These are phyloP conservation scores for Laticauda laticaudata DNA, from an alignment of 2,113 vertebrate genomes.

Conservation along the genomic window DNA sequence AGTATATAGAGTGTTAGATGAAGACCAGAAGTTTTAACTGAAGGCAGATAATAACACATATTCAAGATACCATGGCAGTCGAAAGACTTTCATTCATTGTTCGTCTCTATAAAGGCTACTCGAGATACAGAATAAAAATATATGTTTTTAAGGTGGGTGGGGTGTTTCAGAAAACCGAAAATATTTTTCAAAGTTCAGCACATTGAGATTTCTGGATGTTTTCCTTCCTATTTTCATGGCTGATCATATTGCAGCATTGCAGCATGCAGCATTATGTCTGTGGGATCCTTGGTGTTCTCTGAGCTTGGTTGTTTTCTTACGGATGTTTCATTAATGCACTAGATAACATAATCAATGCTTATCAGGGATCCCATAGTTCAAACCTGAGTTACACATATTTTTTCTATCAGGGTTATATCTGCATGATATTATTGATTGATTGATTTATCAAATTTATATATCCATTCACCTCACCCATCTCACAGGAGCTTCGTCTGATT, in stretches of 20 bases:
- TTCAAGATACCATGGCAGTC: background rate
- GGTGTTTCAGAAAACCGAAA: background rate
- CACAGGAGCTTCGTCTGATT: background rate
- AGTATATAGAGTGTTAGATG: background rate
- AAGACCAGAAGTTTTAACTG: background rate
- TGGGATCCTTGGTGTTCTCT: background rate
- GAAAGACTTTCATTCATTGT: background rate
- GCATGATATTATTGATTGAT: background rate
- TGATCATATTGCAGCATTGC: background rate
- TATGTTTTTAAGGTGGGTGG: no score
- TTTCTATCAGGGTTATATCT: background rate
- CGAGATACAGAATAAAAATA: background rate
- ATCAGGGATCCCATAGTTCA: background rate
- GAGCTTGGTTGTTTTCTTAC: background rate
- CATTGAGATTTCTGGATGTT: background rate
- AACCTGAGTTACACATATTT: background rate
- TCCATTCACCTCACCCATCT: background rate
- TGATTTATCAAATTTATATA: background rate
- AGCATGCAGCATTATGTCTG: background rate
- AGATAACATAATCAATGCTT: background rate
- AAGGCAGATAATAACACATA: background rate
- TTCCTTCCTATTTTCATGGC: background rate
- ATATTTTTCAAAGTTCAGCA: background rate
- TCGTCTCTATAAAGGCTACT: background rate
- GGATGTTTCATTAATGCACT: background rate